phyloP scores from a whole-genome alignment of 2,113 vertebrate species.

The Nerophis lumbriciformis region DNA sequence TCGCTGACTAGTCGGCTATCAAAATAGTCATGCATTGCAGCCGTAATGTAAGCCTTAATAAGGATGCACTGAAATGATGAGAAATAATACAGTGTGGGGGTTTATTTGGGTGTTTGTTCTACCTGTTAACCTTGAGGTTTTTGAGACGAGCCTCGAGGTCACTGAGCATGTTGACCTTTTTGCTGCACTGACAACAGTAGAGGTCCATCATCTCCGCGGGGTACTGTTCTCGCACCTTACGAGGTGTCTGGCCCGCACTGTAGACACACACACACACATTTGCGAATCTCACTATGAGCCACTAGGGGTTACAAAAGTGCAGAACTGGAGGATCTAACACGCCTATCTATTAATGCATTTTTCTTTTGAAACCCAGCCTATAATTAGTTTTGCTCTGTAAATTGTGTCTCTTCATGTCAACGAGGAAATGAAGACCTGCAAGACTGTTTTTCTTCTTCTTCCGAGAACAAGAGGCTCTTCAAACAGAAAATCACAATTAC shows the following conservation, averaged over 20 bases:
- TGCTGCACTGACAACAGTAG: slow-evolving; percentile 96
- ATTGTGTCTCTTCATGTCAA: neutral
- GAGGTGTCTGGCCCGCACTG: slow-evolving; percentile 92
- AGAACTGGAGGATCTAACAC: neutral
- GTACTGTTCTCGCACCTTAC: slow-evolving; percentile 81
- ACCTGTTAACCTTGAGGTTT: slow-evolving; percentile 93
- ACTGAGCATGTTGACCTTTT: slow-evolving; percentile 92
- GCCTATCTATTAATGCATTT: neutral
- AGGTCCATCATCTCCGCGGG: slow-evolving; percentile 82
- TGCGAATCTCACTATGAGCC: neutral
- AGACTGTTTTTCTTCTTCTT: neutral
- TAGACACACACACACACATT: slow-evolving; percentile 29
- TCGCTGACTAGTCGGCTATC: too few species aligned
- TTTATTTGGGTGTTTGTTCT: slow-evolving; percentile 11
- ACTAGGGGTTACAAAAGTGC: neutral
- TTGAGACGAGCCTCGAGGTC: slow-evolving; percentile 92
- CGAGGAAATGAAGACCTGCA: neutral
- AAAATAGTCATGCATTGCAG: too few species aligned
- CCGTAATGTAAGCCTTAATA: too few species aligned
- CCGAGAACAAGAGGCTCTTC: neutral
- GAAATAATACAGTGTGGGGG: neutral
- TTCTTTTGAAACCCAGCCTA: neutral
- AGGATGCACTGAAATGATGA: neutral
- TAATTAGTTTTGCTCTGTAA: neutral
- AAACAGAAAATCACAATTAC: neutral